Percentiles rank a stretch among this genome's conserved stretches.
phyloP scores from a whole-genome alignment of 2,797 vertebrate species.

The Carapus acus region DNA sequence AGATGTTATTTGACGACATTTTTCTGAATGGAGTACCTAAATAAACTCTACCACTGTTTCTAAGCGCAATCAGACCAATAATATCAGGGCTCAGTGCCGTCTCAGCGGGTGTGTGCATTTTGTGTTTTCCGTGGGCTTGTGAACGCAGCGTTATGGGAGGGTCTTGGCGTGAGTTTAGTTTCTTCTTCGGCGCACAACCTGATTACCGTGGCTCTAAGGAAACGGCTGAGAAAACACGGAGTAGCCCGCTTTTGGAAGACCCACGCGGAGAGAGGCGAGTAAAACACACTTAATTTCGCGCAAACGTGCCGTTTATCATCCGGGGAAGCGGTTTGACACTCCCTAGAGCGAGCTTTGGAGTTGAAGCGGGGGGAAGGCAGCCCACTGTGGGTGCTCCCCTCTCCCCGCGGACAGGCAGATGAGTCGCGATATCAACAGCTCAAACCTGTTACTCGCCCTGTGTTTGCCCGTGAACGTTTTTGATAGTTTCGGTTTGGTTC shows the following conservation, averaged over 20 bases:
- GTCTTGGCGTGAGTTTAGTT: slow-evolving; percentile 34
- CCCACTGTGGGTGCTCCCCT: background rate
- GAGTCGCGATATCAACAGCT: slow-evolving; percentile 30
- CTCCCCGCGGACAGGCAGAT: background rate
- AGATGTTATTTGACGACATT: no score
- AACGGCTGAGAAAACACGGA: slow-evolving; percentile 26
- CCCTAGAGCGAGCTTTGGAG: background rate
- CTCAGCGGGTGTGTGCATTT: no score
- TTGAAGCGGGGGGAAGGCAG: background rate
- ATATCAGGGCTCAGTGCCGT: no score
- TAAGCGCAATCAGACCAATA: no score
- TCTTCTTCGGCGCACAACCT: slow-evolving; percentile 20
- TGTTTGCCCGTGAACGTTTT: slow-evolving; percentile 21
- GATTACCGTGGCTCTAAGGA: slow-evolving; percentile 27
- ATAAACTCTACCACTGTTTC: no score
- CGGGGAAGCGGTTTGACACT: background rate
- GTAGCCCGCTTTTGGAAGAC: slow-evolving; percentile 25
- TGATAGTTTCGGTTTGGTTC: background rate
- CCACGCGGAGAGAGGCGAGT: slow-evolving; percentile 44
- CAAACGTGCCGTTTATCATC: background rate
- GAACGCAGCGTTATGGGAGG: slow-evolving; percentile 59
- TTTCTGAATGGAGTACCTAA: no score
- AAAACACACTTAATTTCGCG: background rate
- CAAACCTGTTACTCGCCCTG: slow-evolving; percentile 55
- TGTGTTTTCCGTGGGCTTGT: slow-evolving; percentile 4